Base-by-base conservation (phyloP, 1,140 invertebrate genomes). In the Caenorhabditis tropicalis region DNA sequence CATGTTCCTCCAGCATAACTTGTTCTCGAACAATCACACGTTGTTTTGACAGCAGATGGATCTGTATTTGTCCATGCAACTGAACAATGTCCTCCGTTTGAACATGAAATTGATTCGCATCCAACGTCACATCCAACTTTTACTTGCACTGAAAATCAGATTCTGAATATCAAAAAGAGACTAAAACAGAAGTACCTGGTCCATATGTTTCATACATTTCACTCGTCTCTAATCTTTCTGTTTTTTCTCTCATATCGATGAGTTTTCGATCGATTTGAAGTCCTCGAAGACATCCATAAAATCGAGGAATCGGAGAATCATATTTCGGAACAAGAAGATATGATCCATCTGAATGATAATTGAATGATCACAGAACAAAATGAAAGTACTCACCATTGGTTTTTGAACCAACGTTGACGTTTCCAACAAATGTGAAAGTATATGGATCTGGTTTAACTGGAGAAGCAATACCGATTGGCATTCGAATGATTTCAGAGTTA, bases 221-320 rank as follows among this genome's bases (percentile, higher is more conserved):
- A 43, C 65, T 74, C 12, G 51, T 48, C 36, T 31, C 43, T 21
- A 60, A 36, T 12, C 43, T 27, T 19, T 79, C 43, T 2, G 36
- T 58, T 48, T 53, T 84, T 9, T 56, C 46, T 46, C 83, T 84
- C 70, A 84, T 46, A 31, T 80, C 56, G n/a, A 84, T 27, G 15
- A 84, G 6, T 29, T 80, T 31, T 6, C 48, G 39, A 21, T 65
- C 39, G 9, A 84, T 33, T 31, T 84, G 70, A 36, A 80, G 29
- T 79, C 83, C 83, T 58, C 83, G 60, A 33, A 84, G 27, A 65
- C 83, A 84, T n/a, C 83, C 83, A 21, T 56, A 51, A 27, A 84
- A 65, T 15, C 65, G 48, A 3, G 39, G 53, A n/a, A 84, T 84
- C 16, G 53, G 33, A 5, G 83, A 84, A 7, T 65, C 51, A 27